A percentile compares a stretch with the other conserved stretches of the same genome.
These are phyloP conservation scores for Anabacerthia variegaticeps DNA, from an alignment of 2,797 vertebrate species.

Conservation along the genomic window DNA sequence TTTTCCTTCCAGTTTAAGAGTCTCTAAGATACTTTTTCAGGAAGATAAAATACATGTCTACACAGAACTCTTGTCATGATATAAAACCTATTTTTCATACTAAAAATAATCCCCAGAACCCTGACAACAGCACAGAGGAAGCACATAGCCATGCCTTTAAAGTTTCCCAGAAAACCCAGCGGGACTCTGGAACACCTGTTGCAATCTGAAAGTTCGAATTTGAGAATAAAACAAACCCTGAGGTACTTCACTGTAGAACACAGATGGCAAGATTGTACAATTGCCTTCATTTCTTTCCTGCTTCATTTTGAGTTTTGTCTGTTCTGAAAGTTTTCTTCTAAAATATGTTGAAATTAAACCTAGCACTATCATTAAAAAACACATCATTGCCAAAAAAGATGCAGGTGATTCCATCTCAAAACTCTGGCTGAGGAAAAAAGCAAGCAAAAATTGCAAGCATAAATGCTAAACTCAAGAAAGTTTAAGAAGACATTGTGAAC, in stretches of 20 bases:
- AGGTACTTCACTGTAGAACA: neutral
- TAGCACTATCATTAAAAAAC: neutral
- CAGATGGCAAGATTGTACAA: neutral
- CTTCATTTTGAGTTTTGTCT: neutral
- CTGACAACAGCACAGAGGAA: neutral
- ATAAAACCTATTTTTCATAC: neutral
- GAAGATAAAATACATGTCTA: constrained; percentile 26
- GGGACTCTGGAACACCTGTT: neutral
- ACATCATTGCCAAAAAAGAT: neutral
- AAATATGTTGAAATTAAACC: neutral
- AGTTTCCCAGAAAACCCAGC: neutral
- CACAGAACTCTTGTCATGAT: neutral
- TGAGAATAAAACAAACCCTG: neutral
- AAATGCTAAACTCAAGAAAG: neutral
- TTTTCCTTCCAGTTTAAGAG: constrained; percentile 88
- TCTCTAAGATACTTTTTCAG: constrained; percentile 83
- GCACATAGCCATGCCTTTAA: neutral
- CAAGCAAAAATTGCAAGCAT: neutral
- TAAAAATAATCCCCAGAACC: neutral
- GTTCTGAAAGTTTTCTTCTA: neutral
- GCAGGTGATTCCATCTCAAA: neutral
- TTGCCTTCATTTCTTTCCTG: neutral
- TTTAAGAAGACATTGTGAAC: neutral
- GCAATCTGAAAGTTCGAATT: neutral
- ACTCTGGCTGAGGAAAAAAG: neutral